Percentiles rank a stretch among this genome's conserved stretches.
These are phyloP conservation scores for Caenorhabditis sp. DNA, from an alignment of 2,888 invertebrate species.

Conservation along the genomic window DNA sequence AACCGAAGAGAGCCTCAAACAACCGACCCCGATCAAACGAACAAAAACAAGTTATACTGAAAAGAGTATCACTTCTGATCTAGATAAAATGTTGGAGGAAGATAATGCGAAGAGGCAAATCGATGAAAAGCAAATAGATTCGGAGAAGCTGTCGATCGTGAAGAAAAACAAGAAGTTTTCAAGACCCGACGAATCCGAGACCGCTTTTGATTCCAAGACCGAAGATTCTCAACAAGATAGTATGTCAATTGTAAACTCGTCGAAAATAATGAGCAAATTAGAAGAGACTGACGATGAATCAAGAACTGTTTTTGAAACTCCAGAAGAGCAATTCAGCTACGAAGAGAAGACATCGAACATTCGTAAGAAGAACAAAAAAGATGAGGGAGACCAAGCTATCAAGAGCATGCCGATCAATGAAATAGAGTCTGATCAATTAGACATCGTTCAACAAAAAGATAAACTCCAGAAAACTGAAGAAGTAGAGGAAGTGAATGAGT, in stretches of 20 bases:
- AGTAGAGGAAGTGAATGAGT: too few relatives aligned
- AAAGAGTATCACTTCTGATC: constrained; percentile 28
- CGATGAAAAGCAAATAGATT: constrained; percentile 10
- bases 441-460: neutral
- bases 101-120: constrained; percentile 24
- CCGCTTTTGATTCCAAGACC: neutral
- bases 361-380: constrained; percentile 12
- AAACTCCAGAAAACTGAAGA: too few relatives aligned
- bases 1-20: constrained; percentile 6
- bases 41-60: constrained; percentile 31
- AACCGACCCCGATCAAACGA: constrained; percentile 11
- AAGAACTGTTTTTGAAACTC: constrained; percentile 1
- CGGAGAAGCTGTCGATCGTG: constrained; percentile 7
- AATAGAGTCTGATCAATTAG: constrained; percentile 7
- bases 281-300: constrained; percentile 4
- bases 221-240: neutral
- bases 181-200: neutral
- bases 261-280: neutral
- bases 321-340: constrained; percentile 5
- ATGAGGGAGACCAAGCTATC: neutral
- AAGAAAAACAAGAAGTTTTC: constrained; percentile 6
- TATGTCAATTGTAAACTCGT: neutral
- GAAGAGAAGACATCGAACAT: constrained; percentile 20
- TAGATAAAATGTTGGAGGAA: constrained; percentile 27
- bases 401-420: too few relatives aligned